These are phyloP conservation scores for Andinoacara biseriatus DNA, from an alignment of 2,113 vertebrate genomes.

Conservation along the genomic window DNA sequence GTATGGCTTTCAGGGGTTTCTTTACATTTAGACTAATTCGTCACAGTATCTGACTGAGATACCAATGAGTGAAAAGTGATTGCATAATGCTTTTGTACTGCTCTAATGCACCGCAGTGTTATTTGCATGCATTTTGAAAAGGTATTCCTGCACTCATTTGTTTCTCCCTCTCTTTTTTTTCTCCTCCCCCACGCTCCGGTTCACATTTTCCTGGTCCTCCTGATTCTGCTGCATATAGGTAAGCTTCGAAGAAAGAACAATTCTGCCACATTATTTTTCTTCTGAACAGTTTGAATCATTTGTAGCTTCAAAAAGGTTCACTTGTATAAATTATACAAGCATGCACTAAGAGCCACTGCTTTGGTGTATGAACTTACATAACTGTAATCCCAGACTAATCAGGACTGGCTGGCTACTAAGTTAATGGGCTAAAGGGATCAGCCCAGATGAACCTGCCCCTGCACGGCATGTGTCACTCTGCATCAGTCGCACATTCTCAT, in stretches of 20 bases:
- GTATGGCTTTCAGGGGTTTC: constrained; percentile 1
- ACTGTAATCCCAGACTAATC: constrained; percentile 38
- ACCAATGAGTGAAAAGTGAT: neutral
- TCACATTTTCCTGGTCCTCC: constrained; percentile 2
- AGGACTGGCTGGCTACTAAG: constrained; percentile 26
- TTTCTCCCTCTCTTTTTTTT: constrained; percentile 9
- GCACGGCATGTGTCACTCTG: constrained; percentile 41
- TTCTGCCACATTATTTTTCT: neutral
- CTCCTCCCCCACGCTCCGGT: neutral
- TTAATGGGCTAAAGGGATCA: constrained; percentile 36
- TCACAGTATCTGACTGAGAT: neutral
- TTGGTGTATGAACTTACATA: constrained; percentile 38
- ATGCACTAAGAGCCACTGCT: constrained; percentile 20
- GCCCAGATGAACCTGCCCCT: constrained; percentile 21
- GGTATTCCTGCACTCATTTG: constrained; percentile 26
- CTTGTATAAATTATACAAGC: constrained; percentile 1
- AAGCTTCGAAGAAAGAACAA: constrained; percentile 36
- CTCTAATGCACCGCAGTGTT: neutral
- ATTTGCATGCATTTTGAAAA: neutral
- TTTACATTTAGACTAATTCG: neutral
- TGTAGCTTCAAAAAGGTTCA: neutral
- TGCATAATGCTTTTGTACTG: neutral
- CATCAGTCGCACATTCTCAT: constrained; percentile 54
- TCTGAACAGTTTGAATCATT: constrained; percentile 1
- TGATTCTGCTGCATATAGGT: constrained; percentile 53